Evolutionary conservation across 92 coral and sea anemone genomes (phyloP), one percentile per base, ranked within the genome.

Genomic region (Heliopora coerulea): DNA sequence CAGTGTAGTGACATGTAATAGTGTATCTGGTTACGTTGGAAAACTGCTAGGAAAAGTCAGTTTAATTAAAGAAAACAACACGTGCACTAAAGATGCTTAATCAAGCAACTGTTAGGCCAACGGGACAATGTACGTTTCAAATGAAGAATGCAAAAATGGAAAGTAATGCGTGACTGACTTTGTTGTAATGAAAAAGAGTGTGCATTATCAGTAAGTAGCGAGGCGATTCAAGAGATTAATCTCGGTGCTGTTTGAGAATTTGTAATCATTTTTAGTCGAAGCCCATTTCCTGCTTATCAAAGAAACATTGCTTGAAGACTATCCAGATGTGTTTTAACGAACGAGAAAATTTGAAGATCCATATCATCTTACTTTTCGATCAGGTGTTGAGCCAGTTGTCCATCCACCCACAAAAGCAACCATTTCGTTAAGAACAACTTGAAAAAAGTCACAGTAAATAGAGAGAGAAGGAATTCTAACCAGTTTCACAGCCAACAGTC

Each of bases 1-100:
- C 42, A 74, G 85, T 49, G 85, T 82, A 2, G 85, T 84, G 6
- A 65, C 87, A 21, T 78, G 87, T 63, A 78, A 77, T 68, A 79
- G 68, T 21, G 77, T 77, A 42, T 70, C 21, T 57, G 37, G 69
- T 54, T 44, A 76, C 78, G 49, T 62, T 75, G 23, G 39, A 58
- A 40, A 63, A 42, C 30, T 82, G 86, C 54, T 82, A 54, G 86
- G 86, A 65, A 35, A 32, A 50, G 75, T 82, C 21, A 65, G 54
- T 5, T 52, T 80, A 33, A 39, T 57, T 15, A 44, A 31, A 40
- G 19, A n/a, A n/a, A n/a, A n/a, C 85, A 61, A 57, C 50, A 44
- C 41, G 35, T 46, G 59, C 73, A 28, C 78, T 74, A 5, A 74
- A 69, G 24, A 79, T 79, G 82, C 68, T 73, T 50, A 82, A 83